phyloP scores from a whole-genome alignment of 2,797 vertebrate species.

The Labroides dimidiatus region DNA sequence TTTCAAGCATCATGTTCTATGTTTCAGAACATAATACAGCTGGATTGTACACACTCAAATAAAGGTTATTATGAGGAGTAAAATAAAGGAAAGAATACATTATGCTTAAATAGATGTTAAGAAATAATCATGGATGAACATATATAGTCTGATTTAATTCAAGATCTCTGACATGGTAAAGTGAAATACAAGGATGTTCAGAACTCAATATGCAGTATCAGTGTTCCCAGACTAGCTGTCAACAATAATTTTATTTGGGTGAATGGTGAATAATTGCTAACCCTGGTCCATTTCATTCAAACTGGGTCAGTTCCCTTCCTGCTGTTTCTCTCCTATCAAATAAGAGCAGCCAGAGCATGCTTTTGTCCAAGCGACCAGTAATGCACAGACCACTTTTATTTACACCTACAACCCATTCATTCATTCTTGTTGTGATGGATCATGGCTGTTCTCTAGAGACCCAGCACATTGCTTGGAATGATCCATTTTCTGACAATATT shows the following conservation, averaged over 20 bases:
- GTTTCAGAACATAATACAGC: background rate
- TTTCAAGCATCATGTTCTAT: background rate
- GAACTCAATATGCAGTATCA: conserved; percentile 15
- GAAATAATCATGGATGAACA: conserved; percentile 2
- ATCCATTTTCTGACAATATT: conserved; percentile 63
- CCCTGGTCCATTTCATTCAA: conserved; percentile 32
- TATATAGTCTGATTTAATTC: background rate
- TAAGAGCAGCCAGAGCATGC: conserved; percentile 13
- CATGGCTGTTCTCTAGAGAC: conserved; percentile 38
- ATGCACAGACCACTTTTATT: conserved; percentile 43
- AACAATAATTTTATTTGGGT: conserved; percentile 21
- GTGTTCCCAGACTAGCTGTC: conserved; percentile 16
- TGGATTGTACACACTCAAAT: background rate
- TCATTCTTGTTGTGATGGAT: conserved; percentile 48
- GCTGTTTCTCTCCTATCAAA: conserved; percentile 36
- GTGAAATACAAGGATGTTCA: background rate
- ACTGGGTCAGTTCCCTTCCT: conserved; percentile 33
- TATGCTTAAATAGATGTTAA: background rate
- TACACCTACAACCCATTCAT: conserved; percentile 30
- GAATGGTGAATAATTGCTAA: conserved; percentile 28
- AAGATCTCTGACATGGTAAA: background rate
- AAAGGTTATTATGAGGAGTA: too few species aligned
- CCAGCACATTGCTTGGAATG: conserved; percentile 35
- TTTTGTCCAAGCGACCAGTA: conserved; percentile 26
- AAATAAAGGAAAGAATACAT: background rate